Base-by-base conservation (phyloP, 2,113 vertebrate species). In the Oreotrochilus melanogaster region DNA sequence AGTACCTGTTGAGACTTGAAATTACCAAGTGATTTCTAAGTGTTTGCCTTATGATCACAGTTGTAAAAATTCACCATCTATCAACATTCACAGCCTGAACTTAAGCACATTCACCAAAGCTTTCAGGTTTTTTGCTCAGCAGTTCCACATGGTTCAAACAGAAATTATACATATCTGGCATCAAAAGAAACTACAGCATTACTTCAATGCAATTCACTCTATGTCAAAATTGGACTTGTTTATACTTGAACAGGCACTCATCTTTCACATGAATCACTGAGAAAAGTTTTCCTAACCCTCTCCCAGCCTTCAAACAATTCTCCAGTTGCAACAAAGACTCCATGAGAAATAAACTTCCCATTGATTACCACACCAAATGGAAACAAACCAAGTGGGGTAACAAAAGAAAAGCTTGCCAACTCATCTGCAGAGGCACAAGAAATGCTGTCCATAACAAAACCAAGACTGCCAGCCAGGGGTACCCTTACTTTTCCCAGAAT, bases 1-100 rank as follows among this genome's bases (percentile, higher is more conserved):
- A 95, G 57, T 95, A 83, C 92, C 69, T 92, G 75, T 86, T 2
- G 2, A 94, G 78, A 85, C 92, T 86, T 84, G 93, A 95, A 86
- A 75, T 24, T 62, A 82, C 31, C 42, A 89, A 82, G 18, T 42
- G 31, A 70, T 57, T 57, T 87, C 56, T 79, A 78, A 86, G 23
- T 50, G 37, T 61, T 33, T 87, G 60, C 35, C 24, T 65, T 87
- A 62, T 11, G 31, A 78, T 75, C 47, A 80, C 19, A 67, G 39
- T 1, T 37, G 35, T 28, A 18, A 79, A 50, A 48, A 31, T 31
- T 93, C 53, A 86, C 25, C 50, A 82, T 57, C 33, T 10, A 24
- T 51, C 75, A 58, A 54, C 60, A 64, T 53, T 71, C 53, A 74
- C 6, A 67, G 30, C 23, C 25, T 71, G 16, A 27, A 48, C 39